phyloP scores from a whole-genome alignment of 2,888 invertebrate genomes.

The Tetropium fuscum region DNA sequence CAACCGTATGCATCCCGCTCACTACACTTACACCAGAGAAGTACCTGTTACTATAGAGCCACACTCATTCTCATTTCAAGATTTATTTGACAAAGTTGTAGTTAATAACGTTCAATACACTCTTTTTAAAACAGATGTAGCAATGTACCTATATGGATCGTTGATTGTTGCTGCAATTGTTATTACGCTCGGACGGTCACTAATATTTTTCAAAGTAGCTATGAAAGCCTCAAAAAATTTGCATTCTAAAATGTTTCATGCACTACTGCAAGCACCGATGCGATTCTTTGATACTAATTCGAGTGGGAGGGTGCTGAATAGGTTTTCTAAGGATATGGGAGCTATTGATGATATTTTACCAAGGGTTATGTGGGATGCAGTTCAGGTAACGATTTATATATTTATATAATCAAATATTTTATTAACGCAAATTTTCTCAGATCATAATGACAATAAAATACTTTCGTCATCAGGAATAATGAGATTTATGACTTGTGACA shows the following conservation, averaged over 20 bases:
- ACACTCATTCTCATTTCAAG: conserved; percentile 17
- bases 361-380: conserved; percentile 72
- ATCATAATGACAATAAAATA: no score
- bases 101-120: conserved; percentile 26
- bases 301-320: conserved; percentile 80
- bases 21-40: conserved; percentile 25
- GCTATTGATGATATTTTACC: conserved; percentile 81
- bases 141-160: conserved; percentile 67
- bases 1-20: not conserved
- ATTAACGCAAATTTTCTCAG: no score
- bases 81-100: conserved; percentile 37
- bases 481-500: no score
- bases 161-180: conserved; percentile 71
- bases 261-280: conserved; percentile 70
- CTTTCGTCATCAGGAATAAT: no score
- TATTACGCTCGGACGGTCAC: conserved; percentile 73
- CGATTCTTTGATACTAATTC: conserved; percentile 88
- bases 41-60: conserved; percentile 5
- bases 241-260: conserved; percentile 82
- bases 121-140: conserved; percentile 43
- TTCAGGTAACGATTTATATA: no score
- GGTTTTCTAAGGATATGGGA: conserved; percentile 88
- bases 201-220: conserved; percentile 78
- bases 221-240: conserved; percentile 80
- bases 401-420: no score